Conservation (phyloP, 1,140 invertebrate species). For the Drosophila persimilis region DNA sequence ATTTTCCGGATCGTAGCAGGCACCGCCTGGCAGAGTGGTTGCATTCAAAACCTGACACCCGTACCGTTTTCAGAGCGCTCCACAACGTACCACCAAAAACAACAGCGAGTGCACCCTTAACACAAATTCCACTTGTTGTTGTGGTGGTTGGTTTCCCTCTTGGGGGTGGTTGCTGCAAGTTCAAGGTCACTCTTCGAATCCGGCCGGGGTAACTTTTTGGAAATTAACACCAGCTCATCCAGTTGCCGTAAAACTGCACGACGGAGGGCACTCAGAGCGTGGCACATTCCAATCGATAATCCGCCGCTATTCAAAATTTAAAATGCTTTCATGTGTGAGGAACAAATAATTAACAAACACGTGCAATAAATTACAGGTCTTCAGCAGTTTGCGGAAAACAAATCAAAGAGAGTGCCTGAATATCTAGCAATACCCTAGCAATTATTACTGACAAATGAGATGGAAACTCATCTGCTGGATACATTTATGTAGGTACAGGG, state of each 20-base stretch:
- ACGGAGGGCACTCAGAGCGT: not conserved
- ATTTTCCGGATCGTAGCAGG: slow-evolving; percentile 12
- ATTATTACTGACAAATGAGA: not conserved
- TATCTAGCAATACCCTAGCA: not conserved
- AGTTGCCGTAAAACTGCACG: slow-evolving; percentile 34
- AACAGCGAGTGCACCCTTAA: slow-evolving; percentile 11
- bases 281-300: slow-evolving; percentile 30
- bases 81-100: too few relatives aligned
- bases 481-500: too few relatives aligned
- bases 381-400: slow-evolving; percentile 29
- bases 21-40: not conserved
- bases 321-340: slow-evolving; percentile 37
- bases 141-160: slow-evolving; percentile 25
- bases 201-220: slow-evolving; percentile 10
- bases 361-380: slow-evolving; percentile 49
- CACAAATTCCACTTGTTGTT: slow-evolving; percentile 35
- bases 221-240: slow-evolving; percentile 30
- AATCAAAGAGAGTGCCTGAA: slow-evolving; percentile 4
- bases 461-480: not conserved
- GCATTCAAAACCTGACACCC: slow-evolving; percentile 2
- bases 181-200: slow-evolving; percentile 53
- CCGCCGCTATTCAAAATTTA: slow-evolving; percentile 18
- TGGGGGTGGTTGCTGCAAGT: slow-evolving; percentile 56
- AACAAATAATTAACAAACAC: slow-evolving; percentile 60
- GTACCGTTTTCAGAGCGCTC: slow-evolving; percentile 5